These are phyloP conservation scores for Promerops cafer DNA, from an alignment of 2,113 vertebrate species.

Conservation along the genomic window DNA sequence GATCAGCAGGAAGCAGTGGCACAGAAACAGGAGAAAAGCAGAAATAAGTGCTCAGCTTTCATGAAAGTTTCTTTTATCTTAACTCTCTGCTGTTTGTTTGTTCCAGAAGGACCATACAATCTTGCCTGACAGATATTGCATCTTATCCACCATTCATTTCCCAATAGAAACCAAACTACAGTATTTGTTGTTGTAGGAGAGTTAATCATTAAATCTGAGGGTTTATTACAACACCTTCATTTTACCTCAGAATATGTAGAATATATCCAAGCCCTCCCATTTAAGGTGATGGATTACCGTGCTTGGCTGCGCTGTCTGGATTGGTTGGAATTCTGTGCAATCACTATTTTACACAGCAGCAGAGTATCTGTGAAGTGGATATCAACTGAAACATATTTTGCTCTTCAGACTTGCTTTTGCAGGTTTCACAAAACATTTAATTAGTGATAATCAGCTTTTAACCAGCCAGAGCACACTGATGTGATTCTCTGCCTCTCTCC, in stretches of 20 bases:
- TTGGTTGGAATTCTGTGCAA: background rate
- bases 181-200: background rate
- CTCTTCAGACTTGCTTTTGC: slow-evolving; percentile 7
- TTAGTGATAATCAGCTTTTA: slow-evolving; percentile 47
- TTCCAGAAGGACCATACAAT: background rate
- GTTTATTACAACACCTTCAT: background rate
- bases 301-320: background rate
- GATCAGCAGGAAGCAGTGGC: background rate
- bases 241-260: background rate
- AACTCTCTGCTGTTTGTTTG: background rate
- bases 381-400: slow-evolving; percentile 18
- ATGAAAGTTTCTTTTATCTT: background rate
- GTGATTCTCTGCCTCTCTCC: background rate
- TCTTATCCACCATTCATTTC: background rate
- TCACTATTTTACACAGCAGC: background rate
- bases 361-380: slow-evolving; percentile 18
- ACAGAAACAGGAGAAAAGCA: background rate
- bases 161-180: background rate
- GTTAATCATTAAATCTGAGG: background rate
- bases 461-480: slow-evolving; percentile 23
- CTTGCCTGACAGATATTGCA: background rate
- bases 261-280: background rate
- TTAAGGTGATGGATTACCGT: background rate
- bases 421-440: slow-evolving; percentile 51
- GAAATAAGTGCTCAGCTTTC: background rate